Evolutionary conservation across 37 sponge, comb jelly and placozoan species (phyloP), one percentile per base, ranked within the genome.

Genomic region (Diacarnus erythraeanus): DNA sequence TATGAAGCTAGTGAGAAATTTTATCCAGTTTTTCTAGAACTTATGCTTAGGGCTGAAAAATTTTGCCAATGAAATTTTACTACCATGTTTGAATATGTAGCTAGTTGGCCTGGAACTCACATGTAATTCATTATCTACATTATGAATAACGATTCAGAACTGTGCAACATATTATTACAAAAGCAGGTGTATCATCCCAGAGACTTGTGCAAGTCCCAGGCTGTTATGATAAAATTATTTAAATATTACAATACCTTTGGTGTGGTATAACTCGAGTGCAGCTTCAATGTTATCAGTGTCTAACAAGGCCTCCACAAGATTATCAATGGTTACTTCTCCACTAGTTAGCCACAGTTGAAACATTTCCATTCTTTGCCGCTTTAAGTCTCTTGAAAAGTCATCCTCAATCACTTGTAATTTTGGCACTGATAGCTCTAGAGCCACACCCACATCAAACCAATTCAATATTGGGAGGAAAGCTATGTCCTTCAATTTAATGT

Each of bases 371-470:
- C 12, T 47, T 12, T 47, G 51, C 51, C 51, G 6, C 51, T 47
- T 47, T 12, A 47, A 6, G 12, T 12, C 12, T 47, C 12, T 47
- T n/a, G n/a, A n/a, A 12, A 15, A 12, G 12, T 47, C 51, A 15
- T 15, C 51, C 12, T 47, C 51, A 15, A 47, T 47, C 51, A 47
- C 51, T 47, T 47, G 6, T 12, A 47, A 47, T 12, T 47, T 12
- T 6, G 6, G 12, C 51, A 15, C 51, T 12, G 6, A 6, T 47
- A 47, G 12, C 6, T 47, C 51, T 12, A 47, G 51, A 47, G 66
- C 31, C 66, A 64, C 15, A 64, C 66, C 31, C 66, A 71, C 40
- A 12, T 71, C 25, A 71, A 41, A 64, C 33, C 29, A 64, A 30
- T 64, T 25, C 33, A 30, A 8, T 6, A 25, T 31, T 38, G 37